Evolutionary conservation across 2,113 vertebrate species (phyloP), one percentile per base, ranked within the genome.

Genomic region (Cacatua alba): DNA sequence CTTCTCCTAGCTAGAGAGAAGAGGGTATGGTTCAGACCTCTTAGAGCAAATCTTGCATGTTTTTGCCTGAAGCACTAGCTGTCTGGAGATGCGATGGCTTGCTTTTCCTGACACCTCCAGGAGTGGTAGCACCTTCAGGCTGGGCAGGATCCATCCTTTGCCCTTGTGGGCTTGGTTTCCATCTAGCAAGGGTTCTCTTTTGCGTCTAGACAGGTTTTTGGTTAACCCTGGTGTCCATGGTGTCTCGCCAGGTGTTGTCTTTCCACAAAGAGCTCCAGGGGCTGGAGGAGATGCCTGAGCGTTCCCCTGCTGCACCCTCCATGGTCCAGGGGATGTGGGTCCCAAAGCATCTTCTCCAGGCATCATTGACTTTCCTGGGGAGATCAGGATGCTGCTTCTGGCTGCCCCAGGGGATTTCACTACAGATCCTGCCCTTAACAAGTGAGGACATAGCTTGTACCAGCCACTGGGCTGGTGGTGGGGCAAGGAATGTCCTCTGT

Each of bases 401-500:
- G 72, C 37, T 1, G 3, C 55, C 64, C 35, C 1, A 1, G 3
- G 33, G 71, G 59, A 49, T 71, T 93, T 90, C 9, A 3, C n/a
- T 0, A 0, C 0, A 8, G 39, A 44, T 86, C 69, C 37, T 78
- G 82, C 92, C 63, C 86, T 43, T 21, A 74, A 60, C 80, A 70
- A 81, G 95, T 51, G 88, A 96, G 83, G 83, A 60, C 86, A 55
- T 0, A 29, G 80, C 82, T 89, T 17, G 2, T 63, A 29, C 28
- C 64, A 74, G 44, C 79, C 3, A 0, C 35, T 0, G 15, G 79
- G 80, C 68, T 78, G 77, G 8, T 52, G 80, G 28, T 90, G 88
- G 24, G 43, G 11, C 1, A 18, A 92, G 91, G 92, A 94, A 94
- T 94, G 92, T 88, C 88, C 94, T 94, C 68, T 0, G 80, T 96